Conservation (phyloP, 2,888 invertebrate species). For the Limnephilus rhombicus region DNA sequence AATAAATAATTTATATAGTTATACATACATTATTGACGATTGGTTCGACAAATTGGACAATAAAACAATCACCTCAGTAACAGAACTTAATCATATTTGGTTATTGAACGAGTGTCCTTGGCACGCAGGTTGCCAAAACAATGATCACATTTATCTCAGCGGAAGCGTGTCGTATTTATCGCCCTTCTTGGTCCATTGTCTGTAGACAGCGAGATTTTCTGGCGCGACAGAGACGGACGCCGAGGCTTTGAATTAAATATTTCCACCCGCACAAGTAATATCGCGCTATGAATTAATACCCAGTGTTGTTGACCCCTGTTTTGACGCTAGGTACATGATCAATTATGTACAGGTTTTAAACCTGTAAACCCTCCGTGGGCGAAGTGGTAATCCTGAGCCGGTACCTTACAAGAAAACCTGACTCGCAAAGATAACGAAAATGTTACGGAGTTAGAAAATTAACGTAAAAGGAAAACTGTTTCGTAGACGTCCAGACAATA, state of each 20-base stretch:
- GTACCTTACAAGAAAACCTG: background rate
- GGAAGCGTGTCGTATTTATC: background rate
- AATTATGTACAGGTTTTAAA: constrained; percentile 1
- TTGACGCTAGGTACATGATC: background rate
- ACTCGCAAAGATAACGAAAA: background rate
- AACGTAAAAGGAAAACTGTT: background rate
- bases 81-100: background rate
- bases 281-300: background rate
- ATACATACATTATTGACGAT: background rate
- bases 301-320: background rate
- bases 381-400: background rate
- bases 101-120: background rate
- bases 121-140: background rate
- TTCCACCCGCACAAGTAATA: constrained; percentile 7
- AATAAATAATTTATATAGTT: background rate
- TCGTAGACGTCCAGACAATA: background rate
- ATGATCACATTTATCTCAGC: constrained; percentile 4
- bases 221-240: constrained; percentile 43
- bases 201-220: constrained; percentile 31
- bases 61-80: background rate
- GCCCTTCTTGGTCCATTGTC: background rate
- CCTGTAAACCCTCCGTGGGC: background rate
- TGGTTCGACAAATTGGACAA: background rate
- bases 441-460: background rate
- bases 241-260: constrained; percentile 42